A percentile compares a stretch with the other conserved stretches of the same genome.
phyloP scores from a whole-genome alignment of 2,888 invertebrate genomes.

The Epistrophella euchroma region DNA sequence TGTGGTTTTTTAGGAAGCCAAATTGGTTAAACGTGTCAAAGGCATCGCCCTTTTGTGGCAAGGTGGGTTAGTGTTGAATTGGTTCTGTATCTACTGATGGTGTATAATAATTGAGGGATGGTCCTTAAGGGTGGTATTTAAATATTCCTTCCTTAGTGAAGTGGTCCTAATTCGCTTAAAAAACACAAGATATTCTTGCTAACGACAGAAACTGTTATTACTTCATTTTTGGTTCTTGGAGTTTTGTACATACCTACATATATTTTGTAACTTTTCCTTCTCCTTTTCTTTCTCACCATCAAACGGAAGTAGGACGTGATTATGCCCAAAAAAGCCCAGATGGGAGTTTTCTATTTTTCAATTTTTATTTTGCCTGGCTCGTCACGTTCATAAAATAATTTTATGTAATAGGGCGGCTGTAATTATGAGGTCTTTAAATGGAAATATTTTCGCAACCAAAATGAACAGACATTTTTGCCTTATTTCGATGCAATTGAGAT shows the following conservation, averaged over 20 bases:
- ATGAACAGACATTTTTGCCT: conserved; percentile 25
- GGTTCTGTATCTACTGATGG: conserved; percentile 8
- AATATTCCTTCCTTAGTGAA: conserved; percentile 52
- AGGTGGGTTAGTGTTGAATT: conserved; percentile 34
- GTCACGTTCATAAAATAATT: conserved; percentile 65
- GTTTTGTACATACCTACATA: conserved; percentile 16
- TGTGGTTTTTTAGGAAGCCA: conserved; percentile 35
- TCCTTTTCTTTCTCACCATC: not conserved
- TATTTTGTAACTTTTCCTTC: not conserved
- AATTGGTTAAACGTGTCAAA: conserved; percentile 73
- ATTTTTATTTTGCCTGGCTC: conserved; percentile 25
- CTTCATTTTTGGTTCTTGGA: conserved; percentile 61
- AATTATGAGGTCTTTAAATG: conserved; percentile 70
- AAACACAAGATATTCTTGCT: conserved; percentile 59
- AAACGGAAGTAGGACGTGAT: conserved; percentile 57
- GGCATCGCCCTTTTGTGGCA: conserved; percentile 39
- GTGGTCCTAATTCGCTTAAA: conserved; percentile 65
- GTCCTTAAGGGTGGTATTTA: conserved; percentile 28
- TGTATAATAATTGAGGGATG: not conserved
- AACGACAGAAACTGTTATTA: conserved; percentile 73
- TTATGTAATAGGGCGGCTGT: conserved; percentile 68
- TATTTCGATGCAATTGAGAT: conserved; percentile 35
- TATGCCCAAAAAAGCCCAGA: conserved; percentile 32
- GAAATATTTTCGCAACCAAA: conserved; percentile 29
- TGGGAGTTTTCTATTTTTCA: conserved; percentile 10